These are phyloP conservation scores for Oscheius sp. DNA, from an alignment of 2,888 invertebrate genomes.

Conservation along the genomic window DNA sequence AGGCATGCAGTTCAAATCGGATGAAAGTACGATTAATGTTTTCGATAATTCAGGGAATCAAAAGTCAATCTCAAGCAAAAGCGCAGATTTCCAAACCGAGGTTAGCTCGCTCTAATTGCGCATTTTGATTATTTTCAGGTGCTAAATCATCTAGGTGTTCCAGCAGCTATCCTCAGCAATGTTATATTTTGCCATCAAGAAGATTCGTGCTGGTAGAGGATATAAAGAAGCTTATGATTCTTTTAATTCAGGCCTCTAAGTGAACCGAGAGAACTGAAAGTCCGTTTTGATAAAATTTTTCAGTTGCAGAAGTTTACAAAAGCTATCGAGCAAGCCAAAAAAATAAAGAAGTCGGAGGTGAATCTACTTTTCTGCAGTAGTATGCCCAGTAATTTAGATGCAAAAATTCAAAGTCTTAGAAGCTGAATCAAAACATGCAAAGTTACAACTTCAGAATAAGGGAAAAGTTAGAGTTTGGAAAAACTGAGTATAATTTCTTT, in stretches of 20 bases:
- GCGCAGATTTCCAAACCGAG: conserved; percentile 66
- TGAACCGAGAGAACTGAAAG: conserved; percentile 91
- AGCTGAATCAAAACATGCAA: conserved; percentile 27
- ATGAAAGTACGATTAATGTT: conserved; percentile 63
- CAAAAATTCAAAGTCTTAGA: conserved; percentile 34
- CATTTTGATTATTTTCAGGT: conserved; percentile 47
- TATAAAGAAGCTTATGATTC: neutral
- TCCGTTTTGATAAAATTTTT: conserved; percentile 97
- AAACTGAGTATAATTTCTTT: neutral
- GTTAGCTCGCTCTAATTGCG: conserved; percentile 39
- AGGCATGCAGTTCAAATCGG: conserved; percentile 49
- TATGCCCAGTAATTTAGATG: conserved; percentile 27
- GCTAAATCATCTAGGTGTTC: conserved; percentile 84
- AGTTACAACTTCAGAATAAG: conserved; percentile 15
- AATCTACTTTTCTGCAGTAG: conserved; percentile 9
- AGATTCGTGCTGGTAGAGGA: conserved; percentile 85
- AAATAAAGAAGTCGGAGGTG: conserved; percentile 54
- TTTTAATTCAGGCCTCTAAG: conserved; percentile 83
- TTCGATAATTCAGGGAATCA: conserved; percentile 50
- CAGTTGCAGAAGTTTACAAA: conserved; percentile 85
- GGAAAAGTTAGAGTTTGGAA: neutral
- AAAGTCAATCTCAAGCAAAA: conserved; percentile 61
- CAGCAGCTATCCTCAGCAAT: conserved; percentile 91
- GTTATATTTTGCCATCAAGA: conserved; percentile 99
- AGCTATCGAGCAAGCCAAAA: conserved; percentile 84